Base-by-base conservation (phyloP, 92 coral and sea anemone species). In the Porites evermanni region DNA sequence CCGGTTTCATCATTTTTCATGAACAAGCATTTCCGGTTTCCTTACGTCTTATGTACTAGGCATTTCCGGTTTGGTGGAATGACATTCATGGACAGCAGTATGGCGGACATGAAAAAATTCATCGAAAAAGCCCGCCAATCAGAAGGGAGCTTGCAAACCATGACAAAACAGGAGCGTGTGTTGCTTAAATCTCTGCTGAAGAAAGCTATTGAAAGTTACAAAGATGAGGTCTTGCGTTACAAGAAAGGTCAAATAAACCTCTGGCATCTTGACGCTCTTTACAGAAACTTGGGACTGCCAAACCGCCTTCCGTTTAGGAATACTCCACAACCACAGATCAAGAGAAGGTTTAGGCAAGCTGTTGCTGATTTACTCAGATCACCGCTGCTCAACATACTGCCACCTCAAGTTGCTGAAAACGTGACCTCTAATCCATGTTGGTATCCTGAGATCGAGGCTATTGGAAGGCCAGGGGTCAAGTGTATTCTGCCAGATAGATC, bases 391-490 rank as follows among this genome's bases (percentile, higher is more conserved):
- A 71, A 92, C 74, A 16, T 94, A 23, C 84, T 94, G 16, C 98
- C 98, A 54, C 85, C 94, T 20, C 83, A 80, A 68, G 84, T 77
- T 2, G 92, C 95, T 12, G 89, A 92, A 72, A 92, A 91, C 72
- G 80, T 92, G 75, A 88, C 92, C 0, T 94, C 98, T 44, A 94
- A 94, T 71, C 98, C 98, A 17, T 81, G 91, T 32, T 94, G 98
- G 98, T 86, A 82, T 50, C 89, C 91, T 12, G 93, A 90, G 52
- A 85, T 94, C 29, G 98, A 94, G 47, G 93, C 98, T 56, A 88
- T 94, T 4, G 95, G 98, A 52, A 86, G 98, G 23, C 92, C 94
- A 52, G 98, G 98, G 14, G 95, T 92, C 61, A 94, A 90, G 93
- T 89, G 98, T 72, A 72, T 90, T 81, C 79, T 94, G 67, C 93